phyloP scores from a whole-genome alignment of 2,113 vertebrate species.

The Catagonus wagneri region DNA sequence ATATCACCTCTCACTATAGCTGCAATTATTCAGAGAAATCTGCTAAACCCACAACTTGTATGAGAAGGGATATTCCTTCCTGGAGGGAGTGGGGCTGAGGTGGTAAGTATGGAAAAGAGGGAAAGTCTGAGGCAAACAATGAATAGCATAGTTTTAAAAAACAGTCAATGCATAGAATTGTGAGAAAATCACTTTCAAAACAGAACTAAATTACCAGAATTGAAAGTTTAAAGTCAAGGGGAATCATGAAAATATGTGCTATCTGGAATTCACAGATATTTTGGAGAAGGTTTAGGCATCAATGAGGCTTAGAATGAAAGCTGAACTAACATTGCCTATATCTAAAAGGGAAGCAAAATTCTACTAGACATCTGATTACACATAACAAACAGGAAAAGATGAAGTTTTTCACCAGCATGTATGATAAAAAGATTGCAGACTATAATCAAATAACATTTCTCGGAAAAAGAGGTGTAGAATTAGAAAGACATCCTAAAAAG shows the following conservation, averaged over 20 bases:
- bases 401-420: not conserved
- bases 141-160: not conserved
- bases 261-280: not conserved
- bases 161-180: not conserved
- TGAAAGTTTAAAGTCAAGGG: not conserved
- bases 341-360: not conserved
- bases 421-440: not conserved
- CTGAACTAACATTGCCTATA: not conserved
- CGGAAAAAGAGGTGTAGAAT: not conserved
- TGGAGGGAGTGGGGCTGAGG: not conserved
- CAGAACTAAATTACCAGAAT: not conserved
- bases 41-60: not conserved
- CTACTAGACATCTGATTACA: not conserved
- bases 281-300: not conserved
- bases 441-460: not conserved
- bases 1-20: not conserved
- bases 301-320: not conserved
- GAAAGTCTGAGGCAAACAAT: not conserved
- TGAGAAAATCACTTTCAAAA: not conserved
- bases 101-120: not conserved
- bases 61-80: not conserved
- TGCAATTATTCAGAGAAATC: not conserved
- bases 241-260: not conserved
- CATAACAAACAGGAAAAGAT: not conserved
- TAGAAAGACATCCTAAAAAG: not conserved